A percentile compares a stretch with the other conserved stretches of the same genome.
These are phyloP conservation scores for Cherax destructor DNA, from an alignment of 1,140 invertebrate species.

Conservation along the genomic window DNA sequence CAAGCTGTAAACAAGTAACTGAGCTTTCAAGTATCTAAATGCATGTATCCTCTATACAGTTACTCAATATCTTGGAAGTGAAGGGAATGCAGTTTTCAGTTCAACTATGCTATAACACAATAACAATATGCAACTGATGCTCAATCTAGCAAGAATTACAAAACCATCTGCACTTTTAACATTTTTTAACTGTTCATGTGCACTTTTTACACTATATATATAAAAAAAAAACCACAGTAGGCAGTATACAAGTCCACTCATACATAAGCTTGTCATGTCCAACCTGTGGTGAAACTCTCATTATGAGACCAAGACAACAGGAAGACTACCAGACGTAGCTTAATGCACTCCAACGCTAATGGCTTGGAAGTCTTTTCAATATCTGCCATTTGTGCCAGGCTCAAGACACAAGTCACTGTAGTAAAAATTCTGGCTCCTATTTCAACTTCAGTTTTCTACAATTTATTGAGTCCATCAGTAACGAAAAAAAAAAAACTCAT, in stretches of 20 bases:
- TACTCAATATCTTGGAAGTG: conserved; percentile 61
- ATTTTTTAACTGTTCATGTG: conserved; percentile 39
- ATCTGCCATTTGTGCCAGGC: conserved; percentile 59
- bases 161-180: conserved; percentile 60
- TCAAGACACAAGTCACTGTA: conserved; percentile 53
- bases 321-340: conserved; percentile 26
- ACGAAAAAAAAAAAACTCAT: conserved; percentile 30
- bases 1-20: conserved; percentile 68
- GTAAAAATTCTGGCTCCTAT: conserved; percentile 43
- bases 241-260: conserved; percentile 39
- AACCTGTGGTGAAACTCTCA: conserved; percentile 33
- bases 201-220: conserved; percentile 44
- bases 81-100: conserved; percentile 63
- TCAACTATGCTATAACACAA: conserved; percentile 62
- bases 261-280: neutral
- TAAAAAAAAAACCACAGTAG: conserved; percentile 40
- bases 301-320: conserved; percentile 44
- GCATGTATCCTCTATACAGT: conserved; percentile 60
- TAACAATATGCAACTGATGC: conserved; percentile 66
- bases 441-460: conserved; percentile 19
- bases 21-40: conserved; percentile 69
- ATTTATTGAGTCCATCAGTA: conserved; percentile 49
- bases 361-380: conserved; percentile 29
- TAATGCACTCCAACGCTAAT: conserved; percentile 34
- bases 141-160: conserved; percentile 51